Conservation (phyloP, 2,113 vertebrate genomes). For the Gymnorhina tibicen region DNA sequence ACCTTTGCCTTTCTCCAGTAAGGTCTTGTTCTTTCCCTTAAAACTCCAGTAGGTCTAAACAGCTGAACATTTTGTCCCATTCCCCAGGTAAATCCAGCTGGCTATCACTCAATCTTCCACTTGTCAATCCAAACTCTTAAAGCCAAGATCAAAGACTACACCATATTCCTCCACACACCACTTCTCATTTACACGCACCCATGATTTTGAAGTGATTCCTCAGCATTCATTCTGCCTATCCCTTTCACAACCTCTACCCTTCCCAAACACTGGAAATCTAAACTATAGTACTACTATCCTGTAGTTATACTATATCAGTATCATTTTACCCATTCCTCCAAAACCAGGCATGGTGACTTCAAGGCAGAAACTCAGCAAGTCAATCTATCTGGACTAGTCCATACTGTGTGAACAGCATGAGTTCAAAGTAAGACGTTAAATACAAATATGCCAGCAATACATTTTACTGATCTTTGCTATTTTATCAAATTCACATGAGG, state of each 20-base stretch:
- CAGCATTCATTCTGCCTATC: neutral
- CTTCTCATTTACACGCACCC: neutral
- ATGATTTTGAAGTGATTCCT: accelerated
- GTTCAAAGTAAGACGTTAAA: neutral
- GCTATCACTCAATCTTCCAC: neutral
- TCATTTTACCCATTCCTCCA: neutral
- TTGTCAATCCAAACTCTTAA: neutral
- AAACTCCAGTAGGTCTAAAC: neutral
- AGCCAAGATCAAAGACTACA: neutral
- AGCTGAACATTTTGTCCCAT: neutral
- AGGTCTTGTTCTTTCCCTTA: neutral
- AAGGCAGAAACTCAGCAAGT: neutral
- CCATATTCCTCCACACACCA: neutral
- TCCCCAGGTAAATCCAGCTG: neutral
- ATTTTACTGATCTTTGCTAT: neutral
- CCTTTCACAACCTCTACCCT: neutral
- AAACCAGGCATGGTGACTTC: accelerated
- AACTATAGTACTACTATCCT: neutral
- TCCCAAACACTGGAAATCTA: neutral
- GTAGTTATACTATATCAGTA: neutral
- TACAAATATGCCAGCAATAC: neutral
- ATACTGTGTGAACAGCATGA: neutral
- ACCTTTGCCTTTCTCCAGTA: neutral
- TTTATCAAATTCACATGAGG: neutral
- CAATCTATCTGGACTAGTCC: neutral